Evolutionary conservation across 2,888 invertebrate genomes (phyloP).

Genomic region (Mystacides longicornis): DNA sequence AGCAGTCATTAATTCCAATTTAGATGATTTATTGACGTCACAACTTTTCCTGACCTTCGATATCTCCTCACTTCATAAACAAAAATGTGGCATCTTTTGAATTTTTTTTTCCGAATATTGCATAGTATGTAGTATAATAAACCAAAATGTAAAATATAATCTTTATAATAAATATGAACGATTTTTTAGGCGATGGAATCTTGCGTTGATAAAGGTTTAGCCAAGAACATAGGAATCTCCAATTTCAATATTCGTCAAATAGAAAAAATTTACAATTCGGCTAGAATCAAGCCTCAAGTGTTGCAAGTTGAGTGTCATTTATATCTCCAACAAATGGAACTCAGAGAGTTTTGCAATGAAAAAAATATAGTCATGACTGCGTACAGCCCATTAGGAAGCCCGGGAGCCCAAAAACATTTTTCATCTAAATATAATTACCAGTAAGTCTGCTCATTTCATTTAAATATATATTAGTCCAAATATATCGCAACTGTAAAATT

Average conservation of each 20-base stretch:
- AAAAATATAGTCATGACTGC: constrained; percentile 60
- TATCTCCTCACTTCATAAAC: too few species aligned
- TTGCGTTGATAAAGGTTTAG: constrained; percentile 55
- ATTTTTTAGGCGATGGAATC: constrained; percentile 60
- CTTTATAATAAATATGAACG: too few species aligned
- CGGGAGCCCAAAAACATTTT: constrained; percentile 59
- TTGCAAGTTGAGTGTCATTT: constrained; percentile 71
- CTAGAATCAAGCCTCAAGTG: constrained; percentile 62
- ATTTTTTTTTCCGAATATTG: too few species aligned
- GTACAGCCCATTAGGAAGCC: constrained; percentile 66
- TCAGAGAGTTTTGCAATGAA: constrained; percentile 54
- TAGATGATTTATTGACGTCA: too few species aligned
- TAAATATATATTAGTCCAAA: too few species aligned
- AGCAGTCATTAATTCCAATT: too few species aligned
- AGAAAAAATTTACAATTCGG: constrained; percentile 49
- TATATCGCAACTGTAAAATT: too few species aligned
- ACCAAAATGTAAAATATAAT: too few species aligned
- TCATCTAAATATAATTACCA: constrained; percentile 54
- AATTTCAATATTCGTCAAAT: constrained; percentile 71
- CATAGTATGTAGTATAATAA: too few species aligned
- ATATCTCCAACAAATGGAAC: constrained; percentile 61
- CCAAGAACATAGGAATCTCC: constrained; percentile 69
- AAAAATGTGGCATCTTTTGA: too few species aligned
- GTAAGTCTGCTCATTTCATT: too few species aligned
- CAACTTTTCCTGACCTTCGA: too few species aligned